Base-by-base conservation (phyloP, 2,888 invertebrate species). In the Sinohyriopsis cumingii region DNA sequence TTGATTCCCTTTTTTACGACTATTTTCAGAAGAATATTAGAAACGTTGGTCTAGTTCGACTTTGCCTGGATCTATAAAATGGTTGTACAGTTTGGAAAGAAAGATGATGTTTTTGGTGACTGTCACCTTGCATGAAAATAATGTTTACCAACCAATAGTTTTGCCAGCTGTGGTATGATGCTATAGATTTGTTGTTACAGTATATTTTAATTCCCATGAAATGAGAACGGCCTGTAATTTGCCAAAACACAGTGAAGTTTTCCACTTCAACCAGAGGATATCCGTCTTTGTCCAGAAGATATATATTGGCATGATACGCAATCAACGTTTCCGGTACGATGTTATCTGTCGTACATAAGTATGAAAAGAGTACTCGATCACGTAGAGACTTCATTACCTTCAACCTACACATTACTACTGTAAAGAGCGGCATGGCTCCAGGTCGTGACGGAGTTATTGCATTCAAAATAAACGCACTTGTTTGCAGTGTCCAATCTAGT, bases 401-500 rank as follows among this genome's bases (percentile, higher is more conserved):
- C n/a, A 66, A 22, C 19, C 12, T 19, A 25, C 54, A 20, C 18
- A 66, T 28, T 15, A 20, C 57, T 6, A 59, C 22, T 45, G 66
- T 59, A 20, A 66, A 25, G 4, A 59, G 15, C 63, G 45, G 22
- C 22, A 22, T 20, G 28, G 6, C 22, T 15, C 18, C 12, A 4
- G 22, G 28, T 18, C 20, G 12, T 5, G 55, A 45, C 25, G 33
- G 22, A 6, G 45, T 55, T 22, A 59, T n/a, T 45, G 57, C 59
- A 25, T 33, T 9, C 33, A 55, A 45, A 18, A 66, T 53, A 15
- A 22, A 59, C 12, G 18, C 53, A 9, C 25, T 20, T 33, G 71
- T 55, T 53, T 71, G 71, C 24, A 60, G 12, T 24, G 59, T 63
- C 19, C 28, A 57, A 33, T 71, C 71, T 22, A 71, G 54, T 19